These are phyloP conservation scores for Myotis planiceps DNA, from an alignment of 2,797 vertebrate genomes.

Conservation along the genomic window DNA sequence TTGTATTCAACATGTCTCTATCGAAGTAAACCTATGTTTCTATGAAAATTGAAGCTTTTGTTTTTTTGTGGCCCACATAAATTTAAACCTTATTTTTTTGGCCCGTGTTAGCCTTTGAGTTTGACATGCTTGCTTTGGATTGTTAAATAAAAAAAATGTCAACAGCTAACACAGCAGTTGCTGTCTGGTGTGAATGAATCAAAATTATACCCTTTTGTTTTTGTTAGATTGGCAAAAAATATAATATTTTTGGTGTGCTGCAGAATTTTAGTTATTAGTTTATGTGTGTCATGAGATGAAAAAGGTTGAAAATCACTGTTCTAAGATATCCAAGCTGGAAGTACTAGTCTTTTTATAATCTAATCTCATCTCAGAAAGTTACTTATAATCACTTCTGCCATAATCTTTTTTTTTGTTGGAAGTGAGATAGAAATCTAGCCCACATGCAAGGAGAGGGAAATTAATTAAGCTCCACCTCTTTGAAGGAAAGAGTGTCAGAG, in stretches of 20 bases:
- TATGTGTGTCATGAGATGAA: background rate
- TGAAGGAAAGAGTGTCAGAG: background rate
- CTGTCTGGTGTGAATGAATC: background rate
- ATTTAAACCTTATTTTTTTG: too few species aligned
- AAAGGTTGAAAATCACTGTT: background rate
- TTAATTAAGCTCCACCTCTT: slow-evolving; percentile 1
- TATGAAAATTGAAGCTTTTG: too few species aligned
- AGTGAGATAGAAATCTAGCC: background rate
- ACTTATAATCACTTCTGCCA: background rate
- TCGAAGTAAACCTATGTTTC: too few species aligned
- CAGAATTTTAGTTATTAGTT: background rate
- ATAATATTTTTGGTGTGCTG: background rate
- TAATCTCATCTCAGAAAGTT: slow-evolving; percentile 17
- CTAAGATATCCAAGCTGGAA: background rate
- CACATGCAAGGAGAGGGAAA: background rate
- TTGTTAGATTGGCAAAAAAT: background rate
- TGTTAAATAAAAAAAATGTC: background rate
- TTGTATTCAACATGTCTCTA: too few species aligned
- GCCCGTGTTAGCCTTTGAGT: too few species aligned
- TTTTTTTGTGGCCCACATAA: too few species aligned
- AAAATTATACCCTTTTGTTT: background rate
- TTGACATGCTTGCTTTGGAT: background rate
- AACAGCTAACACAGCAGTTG: background rate
- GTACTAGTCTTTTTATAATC: background rate
- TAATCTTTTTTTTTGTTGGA: background rate